Evolutionary conservation across 2,888 invertebrate genomes (phyloP), one percentile per base, ranked within the genome.

Genomic region (Drosophila demipolita): DNA sequence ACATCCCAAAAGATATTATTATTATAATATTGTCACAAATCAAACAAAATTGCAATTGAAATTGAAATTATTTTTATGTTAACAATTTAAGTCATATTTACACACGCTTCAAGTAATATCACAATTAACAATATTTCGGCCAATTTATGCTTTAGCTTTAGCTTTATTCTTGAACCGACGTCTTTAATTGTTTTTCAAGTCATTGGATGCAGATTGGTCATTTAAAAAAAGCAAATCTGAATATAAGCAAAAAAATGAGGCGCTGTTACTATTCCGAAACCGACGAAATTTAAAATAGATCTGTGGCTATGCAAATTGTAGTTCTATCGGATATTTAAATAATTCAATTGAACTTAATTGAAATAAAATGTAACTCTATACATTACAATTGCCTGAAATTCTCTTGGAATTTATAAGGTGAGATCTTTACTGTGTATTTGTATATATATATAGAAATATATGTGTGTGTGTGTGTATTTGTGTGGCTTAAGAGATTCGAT

Each of bases 321-420:
- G 15, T 4, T 45, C 45, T 15, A 45, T 23, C 45, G 15, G 15
- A 15, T 45, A 17, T 4, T 23, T 15, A 15, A 45, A 45, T 45
- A 45, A 23, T 23, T 45, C 15, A 45, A 45, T 45, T 45, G 45
- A 45, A 45, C 45, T 45, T 26, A 23, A 45, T 45, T 45, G 45
- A 15, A 23, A 23, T 15, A 1, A 45, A 45, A 45, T 45, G 23
- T 2, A 45, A 23, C 45, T 12, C 7, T 20, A 7, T 20, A 7
- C 3, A 20, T 42, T 42, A 12, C 23, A 15, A 15, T 45, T 23
- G 45, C 15, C 15, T 15, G 23, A 23, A 15, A 45, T 23, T 15
- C 23, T 15, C 45, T 23, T 23, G 8, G 15, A 23, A 15, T 45
- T 4, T 2, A 3, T 23, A 8, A 45, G 5, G 8, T 23, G 23